Evolutionary conservation across 2,113 vertebrate species (phyloP), one percentile per base, ranked within the genome.

Genomic region (Jacana jacana): DNA sequence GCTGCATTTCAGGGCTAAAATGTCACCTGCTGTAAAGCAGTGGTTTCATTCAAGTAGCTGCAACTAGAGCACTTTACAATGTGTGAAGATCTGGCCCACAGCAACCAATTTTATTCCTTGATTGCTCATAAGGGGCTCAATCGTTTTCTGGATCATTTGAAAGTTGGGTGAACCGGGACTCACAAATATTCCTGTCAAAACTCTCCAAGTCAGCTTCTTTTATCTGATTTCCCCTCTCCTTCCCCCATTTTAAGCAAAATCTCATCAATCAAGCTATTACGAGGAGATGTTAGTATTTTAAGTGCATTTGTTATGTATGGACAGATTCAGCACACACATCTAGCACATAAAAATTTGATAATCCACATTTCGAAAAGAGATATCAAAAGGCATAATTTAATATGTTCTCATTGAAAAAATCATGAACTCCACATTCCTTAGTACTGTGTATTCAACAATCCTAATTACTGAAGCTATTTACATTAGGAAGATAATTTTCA

Each of bases 381-480:
- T 94, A 97, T 97, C 95, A 97, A 97, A 97, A 95, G 81, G 96
- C 96, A 96, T 97, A 97, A 97, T 96, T 97, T 96, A 97, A 93
- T 93, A 94, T 52, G 70, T 83, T 93, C 92, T 87, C 89, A 64
- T 63, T 96, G 95, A 95, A 97, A 96, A 96, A 96, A 94, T 94
- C 60, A 95, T 91, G 95, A 96, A 83, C 90, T 78, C 40, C 80
- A 86, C 48, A 87, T 96, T 89, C 42, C 89, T 89, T 78, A 44
- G 40, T 30, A 60, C 66, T 69, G 35, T 95, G 49, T 87, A 61
- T 77, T 72, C 89, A 92, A 94, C 81, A 96, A 54, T 90, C 85
- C 87, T 97, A 88, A 95, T 97, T 95, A 97, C 89, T 91, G 86
- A 70, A 91, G 48, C 86, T 96, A 22, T 94, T 96, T 96, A 88